Evolutionary conservation across 2,113 vertebrate genomes (phyloP).

Genomic region (Chloropsis cyanopogon): DNA sequence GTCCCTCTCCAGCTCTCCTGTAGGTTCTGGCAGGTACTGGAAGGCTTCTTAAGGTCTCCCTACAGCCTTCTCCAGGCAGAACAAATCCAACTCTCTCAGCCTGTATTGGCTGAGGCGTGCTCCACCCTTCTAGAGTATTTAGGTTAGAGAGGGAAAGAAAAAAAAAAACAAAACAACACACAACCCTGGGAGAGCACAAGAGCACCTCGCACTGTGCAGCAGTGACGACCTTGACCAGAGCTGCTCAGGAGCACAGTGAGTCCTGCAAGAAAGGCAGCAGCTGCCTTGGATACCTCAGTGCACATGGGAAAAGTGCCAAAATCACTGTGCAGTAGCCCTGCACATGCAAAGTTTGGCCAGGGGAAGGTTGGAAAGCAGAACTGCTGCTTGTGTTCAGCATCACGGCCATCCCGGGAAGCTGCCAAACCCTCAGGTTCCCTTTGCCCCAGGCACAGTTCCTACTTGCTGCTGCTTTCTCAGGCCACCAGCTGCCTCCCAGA

Average conservation of each 20-base stretch:
- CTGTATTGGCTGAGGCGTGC: neutral
- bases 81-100: neutral
- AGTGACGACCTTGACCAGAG: neutral
- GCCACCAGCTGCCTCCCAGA: neutral
- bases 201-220: neutral
- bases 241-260: neutral
- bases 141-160: neutral
- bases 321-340: accelerated
- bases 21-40: neutral
- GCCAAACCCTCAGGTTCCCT: accelerated
- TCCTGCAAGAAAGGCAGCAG: neutral
- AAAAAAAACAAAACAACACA: too few species aligned
- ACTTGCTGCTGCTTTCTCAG: accelerated
- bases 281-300: neutral
- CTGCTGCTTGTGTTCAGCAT: neutral
- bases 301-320: neutral
- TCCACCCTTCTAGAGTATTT: neutral
- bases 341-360: neutral
- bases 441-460: neutral
- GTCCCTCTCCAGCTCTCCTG: neutral
- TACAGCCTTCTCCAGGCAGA: neutral
- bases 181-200: neutral
- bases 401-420: accelerated
- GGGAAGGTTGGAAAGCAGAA: neutral
- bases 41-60: neutral